Conservation (phyloP, 92 coral and sea anemone species). For the Siderastrea siderea region DNA sequence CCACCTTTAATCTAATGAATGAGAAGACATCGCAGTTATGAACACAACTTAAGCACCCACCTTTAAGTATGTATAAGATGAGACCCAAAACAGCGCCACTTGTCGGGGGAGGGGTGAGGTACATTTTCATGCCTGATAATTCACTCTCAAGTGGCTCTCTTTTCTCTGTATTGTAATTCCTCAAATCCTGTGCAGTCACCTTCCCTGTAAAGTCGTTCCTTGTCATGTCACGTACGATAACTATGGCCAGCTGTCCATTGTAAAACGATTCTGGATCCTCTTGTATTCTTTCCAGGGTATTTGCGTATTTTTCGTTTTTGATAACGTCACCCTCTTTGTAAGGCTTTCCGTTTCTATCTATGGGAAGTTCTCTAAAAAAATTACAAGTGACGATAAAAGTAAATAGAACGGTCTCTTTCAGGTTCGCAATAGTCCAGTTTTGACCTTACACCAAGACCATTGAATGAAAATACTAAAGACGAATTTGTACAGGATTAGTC, state of each 20-base stretch:
- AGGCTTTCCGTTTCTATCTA: conserved; percentile 48
- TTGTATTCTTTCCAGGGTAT: no score
- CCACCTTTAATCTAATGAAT: no score
- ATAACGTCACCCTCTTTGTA: conserved; percentile 61
- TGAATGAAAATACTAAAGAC: no score
- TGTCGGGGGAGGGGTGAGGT: no score
- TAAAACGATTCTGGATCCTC: no score
- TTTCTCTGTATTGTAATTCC: conserved; percentile 42
- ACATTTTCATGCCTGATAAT: no score
- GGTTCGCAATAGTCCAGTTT: no score
- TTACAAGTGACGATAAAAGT: background rate
- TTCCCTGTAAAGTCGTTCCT: conserved; percentile 46
- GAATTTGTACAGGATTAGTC: no score
- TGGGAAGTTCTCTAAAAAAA: conserved; percentile 65
- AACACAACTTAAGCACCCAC: conserved; percentile 21
- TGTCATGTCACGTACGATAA: conserved; percentile 69
- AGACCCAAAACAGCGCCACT: conserved; percentile 85
- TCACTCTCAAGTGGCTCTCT: conserved; percentile 9
- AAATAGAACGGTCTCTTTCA: no score
- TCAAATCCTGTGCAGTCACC: conserved; percentile 72
- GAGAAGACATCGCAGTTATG: no score
- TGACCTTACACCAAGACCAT: no score
- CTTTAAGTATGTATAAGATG: conserved; percentile 81
- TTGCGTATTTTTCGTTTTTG: conserved; percentile 42
- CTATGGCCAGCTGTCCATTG: conserved; percentile 73